Evolutionary conservation across 2,888 invertebrate species (phyloP), one percentile per base, ranked within the genome.

Genomic region (Ophion slaviceki): DNA sequence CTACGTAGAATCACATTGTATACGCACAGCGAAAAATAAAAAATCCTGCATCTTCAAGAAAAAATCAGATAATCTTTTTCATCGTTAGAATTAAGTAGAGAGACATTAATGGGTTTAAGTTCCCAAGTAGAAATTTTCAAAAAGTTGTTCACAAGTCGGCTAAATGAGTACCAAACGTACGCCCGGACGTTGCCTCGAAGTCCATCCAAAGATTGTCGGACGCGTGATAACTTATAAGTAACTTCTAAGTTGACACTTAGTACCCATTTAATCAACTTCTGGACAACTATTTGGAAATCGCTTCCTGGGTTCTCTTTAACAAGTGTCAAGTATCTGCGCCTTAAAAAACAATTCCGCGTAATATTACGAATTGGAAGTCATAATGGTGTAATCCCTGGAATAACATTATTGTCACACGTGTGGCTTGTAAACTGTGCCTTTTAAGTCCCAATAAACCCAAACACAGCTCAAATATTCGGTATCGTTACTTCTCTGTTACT

Each of bases 11-110:
- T 64, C 80, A 71, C 80, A 71, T 32, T 66, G 71, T 47, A 70
- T 80, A 70, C 75, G 75, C 17, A 68, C 24, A 67, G 36, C 61
- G 32, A 64, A 68, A 78, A 0, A 62, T 40, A 78, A 72, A 59
- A 45, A 62, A 47, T 24, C 17, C 40, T 14, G 40, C n/a, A 40
- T 40, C n/a, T 67, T 67, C 1, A n/a, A 36, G 4, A n/a, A 71
- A 57, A 4, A 40, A 40, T 20, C 59, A 24, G 47, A 75, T 24
- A 14, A 6, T 17, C 11, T 53, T 53, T 17, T 53, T 53, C 17
- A 17, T 17, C 2, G 5, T 53, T 53, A 53, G 5, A 53, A 53
- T 53, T 53, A 53, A 53, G 53, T 53, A 53, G 53, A 53, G 53
- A 53, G 53, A 53, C 17, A 14, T 53, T 17, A 17, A 53, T 53